Conservation (phyloP, 2,888 invertebrate species). For the Mellilla xanthometata region DNA sequence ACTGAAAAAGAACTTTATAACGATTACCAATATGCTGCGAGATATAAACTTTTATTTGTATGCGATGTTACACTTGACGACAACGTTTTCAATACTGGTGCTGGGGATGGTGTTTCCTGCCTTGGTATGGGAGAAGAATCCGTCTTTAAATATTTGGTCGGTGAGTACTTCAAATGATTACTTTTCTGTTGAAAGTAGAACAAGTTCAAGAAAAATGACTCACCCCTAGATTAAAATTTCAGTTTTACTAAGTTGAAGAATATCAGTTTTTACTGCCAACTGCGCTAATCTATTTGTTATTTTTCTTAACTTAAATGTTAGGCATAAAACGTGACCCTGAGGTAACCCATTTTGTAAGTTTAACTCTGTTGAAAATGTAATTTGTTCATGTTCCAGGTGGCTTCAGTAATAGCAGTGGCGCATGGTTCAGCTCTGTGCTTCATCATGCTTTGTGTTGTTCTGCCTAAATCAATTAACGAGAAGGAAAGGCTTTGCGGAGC, state of each 20-base stretch:
- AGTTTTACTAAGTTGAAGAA: too few species aligned
- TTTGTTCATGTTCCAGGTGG: constrained; percentile 42
- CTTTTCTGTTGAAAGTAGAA: too few species aligned
- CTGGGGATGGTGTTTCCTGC: constrained; percentile 79
- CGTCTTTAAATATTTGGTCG: constrained; percentile 66
- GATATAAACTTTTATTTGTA: constrained; percentile 82
- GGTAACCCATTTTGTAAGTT: constrained; percentile 1
- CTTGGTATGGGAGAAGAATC: constrained; percentile 72
- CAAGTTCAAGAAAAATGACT: too few species aligned
- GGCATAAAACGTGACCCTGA: constrained; percentile 3
- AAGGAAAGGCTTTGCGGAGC: constrained; percentile 62
- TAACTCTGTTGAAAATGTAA: neutral
- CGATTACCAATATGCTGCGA: constrained; percentile 63
- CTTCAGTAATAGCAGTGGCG: constrained; percentile 54
- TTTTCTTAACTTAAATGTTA: too few species aligned
- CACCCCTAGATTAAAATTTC: too few species aligned
- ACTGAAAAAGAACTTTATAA: constrained; percentile 70
- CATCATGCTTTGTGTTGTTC: constrained; percentile 64
- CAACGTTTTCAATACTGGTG: constrained; percentile 77
- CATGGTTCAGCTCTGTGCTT: constrained; percentile 70
- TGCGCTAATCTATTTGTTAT: too few species aligned
- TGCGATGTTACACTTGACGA: constrained; percentile 74
- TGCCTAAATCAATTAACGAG: constrained; percentile 67
- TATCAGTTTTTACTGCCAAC: too few species aligned
- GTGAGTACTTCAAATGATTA: constrained; percentile 54